Percentiles rank a stretch among this genome's conserved stretches.
These are phyloP conservation scores for Calameuta pallipes DNA, from an alignment of 2,888 invertebrate genomes.

Conservation along the genomic window DNA sequence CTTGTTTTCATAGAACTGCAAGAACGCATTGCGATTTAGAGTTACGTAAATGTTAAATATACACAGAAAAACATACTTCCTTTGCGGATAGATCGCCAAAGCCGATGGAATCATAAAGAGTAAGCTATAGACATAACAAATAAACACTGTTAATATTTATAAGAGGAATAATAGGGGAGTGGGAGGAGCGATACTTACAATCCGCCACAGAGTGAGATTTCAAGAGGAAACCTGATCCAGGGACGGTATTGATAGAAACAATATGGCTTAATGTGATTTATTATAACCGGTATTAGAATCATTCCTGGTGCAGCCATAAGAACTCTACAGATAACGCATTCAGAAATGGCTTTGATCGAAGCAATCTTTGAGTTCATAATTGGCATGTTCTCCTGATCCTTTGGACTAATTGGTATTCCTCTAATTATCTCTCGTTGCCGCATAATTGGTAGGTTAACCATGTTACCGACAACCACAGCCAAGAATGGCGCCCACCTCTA, in stretches of 20 bases:
- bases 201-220: constrained; percentile 27
- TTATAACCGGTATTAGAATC: constrained; percentile 38
- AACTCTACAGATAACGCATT: constrained; percentile 37
- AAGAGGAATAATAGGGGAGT: background rate
- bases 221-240: constrained; percentile 30
- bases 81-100: constrained; percentile 39
- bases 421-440: constrained; percentile 35
- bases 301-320: constrained; percentile 40
- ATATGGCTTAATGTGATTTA: constrained; percentile 25
- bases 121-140: constrained; percentile 25
- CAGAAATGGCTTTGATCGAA: constrained; percentile 37
- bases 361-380: constrained; percentile 40
- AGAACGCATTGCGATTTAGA: background rate
- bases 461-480: constrained; percentile 37
- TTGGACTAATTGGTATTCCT: constrained; percentile 31
- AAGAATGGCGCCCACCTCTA: constrained; percentile 41
- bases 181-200: constrained; percentile 8
- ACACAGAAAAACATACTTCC: constrained; percentile 33
- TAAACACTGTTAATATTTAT: constrained; percentile 6
- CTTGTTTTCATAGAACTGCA: background rate
- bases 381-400: constrained; percentile 22
- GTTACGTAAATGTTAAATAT: background rate
- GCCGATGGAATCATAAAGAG: constrained; percentile 38
- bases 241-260: constrained; percentile 37
- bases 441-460: constrained; percentile 41